A percentile compares a stretch with the other conserved stretches of the same genome.
Conservation (phyloP, 2,113 vertebrate species). For the Strix aluco region DNA sequence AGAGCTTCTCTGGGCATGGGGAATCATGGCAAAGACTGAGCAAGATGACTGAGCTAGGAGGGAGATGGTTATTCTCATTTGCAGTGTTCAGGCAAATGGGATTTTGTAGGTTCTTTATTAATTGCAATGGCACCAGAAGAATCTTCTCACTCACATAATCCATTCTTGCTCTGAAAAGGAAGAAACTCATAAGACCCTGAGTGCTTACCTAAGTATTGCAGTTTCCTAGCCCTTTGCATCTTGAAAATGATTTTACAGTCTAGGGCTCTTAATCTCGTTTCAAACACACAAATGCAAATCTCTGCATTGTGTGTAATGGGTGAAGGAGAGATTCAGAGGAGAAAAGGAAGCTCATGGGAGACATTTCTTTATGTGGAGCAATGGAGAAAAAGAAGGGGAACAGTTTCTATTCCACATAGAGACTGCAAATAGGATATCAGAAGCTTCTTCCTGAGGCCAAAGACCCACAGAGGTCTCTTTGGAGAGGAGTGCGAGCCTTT, state of each 20-base stretch:
- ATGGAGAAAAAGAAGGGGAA: neutral
- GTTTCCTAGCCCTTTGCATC: neutral
- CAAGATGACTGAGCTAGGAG: fast-evolving
- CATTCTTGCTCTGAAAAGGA: neutral
- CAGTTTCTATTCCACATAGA: neutral
- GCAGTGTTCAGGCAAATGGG: neutral
- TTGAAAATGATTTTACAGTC: neutral
- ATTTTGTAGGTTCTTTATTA: neutral
- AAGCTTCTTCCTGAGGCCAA: neutral
- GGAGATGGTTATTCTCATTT: neutral
- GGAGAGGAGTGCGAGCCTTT: neutral
- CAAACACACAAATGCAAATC: neutral
- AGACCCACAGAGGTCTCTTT: neutral
- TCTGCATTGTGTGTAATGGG: neutral
- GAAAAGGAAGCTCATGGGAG: neutral
- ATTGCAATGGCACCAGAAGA: neutral
- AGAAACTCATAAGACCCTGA: neutral
- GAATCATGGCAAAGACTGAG: neutral
- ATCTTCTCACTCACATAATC: neutral
- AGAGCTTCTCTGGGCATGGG: fast-evolving
- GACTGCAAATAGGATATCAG: neutral
- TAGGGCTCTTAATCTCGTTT: neutral
- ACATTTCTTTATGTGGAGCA: neutral
- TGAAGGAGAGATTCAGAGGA: neutral
- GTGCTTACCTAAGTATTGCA: neutral